Base-by-base conservation (phyloP, 2,888 invertebrate species). In the Cryptus armator region DNA sequence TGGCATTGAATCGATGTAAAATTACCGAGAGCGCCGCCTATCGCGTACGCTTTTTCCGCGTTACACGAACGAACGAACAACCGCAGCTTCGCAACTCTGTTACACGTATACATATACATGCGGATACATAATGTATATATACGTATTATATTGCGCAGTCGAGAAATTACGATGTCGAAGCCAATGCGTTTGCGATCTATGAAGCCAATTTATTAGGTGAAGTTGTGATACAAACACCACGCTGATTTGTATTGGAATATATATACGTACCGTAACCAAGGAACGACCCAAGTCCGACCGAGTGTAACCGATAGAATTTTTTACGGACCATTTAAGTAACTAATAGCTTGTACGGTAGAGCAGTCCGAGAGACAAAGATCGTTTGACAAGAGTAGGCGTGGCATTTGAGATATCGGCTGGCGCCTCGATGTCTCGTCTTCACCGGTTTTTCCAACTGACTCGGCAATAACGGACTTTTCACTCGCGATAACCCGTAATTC, bases 281-380 rank as follows among this genome's bases (percentile, higher is more conserved):
- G 48, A 75, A 78, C 68, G 74, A 72, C 10, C 24, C 80, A 71
- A 66, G 78, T 71, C 19, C 75, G 75, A 67, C 75, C 78, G 62
- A 70, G 53, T 83, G 84, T 81, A 85, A 82, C 80, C 74, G 88
- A 88, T 86, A 81, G 85, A 87, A 87, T 89, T 90, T 90, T 91
- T 91, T 90, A 89, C 87, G 88, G 87, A 87, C 91, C 90, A 92
- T 92, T 92, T 89, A 89, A 89, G 89, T 89, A 89, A 89, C 89
- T 88, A 91, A 90, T 90, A 90, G 89, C 78, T 86, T 77, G 48
- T 48, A 75, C 68, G 44, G 84, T 19, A 12, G n/a, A 66, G 24
- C 43, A 16, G 59, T 70, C 81, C 16, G 43, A 85, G 89, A 91
- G 90, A 91, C 90, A 91, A 92, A 91, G 90, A 88, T 84, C 86